Evolutionary conservation across 2,888 invertebrate species (phyloP).

Genomic region (Dicranocentrus wangi): DNA sequence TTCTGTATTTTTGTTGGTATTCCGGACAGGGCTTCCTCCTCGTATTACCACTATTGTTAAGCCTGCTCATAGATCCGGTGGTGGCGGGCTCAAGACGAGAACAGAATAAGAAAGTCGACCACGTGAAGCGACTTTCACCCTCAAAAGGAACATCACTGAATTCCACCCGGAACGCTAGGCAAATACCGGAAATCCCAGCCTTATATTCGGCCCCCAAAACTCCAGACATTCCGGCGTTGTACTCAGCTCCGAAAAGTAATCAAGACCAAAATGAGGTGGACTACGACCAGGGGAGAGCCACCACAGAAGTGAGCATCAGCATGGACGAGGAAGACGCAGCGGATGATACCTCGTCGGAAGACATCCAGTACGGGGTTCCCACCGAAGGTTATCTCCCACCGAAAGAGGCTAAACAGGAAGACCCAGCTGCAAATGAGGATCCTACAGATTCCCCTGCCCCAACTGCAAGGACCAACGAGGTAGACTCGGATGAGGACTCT

Average conservation of each 20-base stretch:
- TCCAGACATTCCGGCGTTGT: constrained; percentile 57
- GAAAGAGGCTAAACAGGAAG: constrained; percentile 35
- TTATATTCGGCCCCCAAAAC: constrained; percentile 64
- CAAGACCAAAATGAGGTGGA: constrained; percentile 62
- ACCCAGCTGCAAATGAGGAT: constrained; percentile 20
- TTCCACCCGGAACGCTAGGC: constrained; percentile 34
- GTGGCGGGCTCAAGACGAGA: background rate
- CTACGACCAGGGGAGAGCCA: constrained; percentile 29
- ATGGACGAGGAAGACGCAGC: constrained; percentile 39
- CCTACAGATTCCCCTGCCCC: constrained; percentile 45
- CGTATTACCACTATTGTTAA: constrained; percentile 11
- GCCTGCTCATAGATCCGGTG: constrained; percentile 4
- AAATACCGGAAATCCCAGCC: constrained; percentile 54
- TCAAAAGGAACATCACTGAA: constrained; percentile 6
- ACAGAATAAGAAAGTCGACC: background rate
- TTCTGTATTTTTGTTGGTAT: too few relatives aligned
- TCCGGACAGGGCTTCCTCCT: constrained; percentile 39
- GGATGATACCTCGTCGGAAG: constrained; percentile 67
- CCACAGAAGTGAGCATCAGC: constrained; percentile 59
- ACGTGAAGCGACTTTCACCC: constrained; percentile 15
- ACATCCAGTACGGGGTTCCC: constrained; percentile 47
- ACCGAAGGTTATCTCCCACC: background rate
- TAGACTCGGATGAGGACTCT: constrained; percentile 29
- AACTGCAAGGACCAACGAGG: constrained; percentile 34
- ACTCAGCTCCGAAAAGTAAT: constrained; percentile 65